Base-by-base conservation (phyloP, 2,888 invertebrate species). In the Leptura quadrifasciata region DNA sequence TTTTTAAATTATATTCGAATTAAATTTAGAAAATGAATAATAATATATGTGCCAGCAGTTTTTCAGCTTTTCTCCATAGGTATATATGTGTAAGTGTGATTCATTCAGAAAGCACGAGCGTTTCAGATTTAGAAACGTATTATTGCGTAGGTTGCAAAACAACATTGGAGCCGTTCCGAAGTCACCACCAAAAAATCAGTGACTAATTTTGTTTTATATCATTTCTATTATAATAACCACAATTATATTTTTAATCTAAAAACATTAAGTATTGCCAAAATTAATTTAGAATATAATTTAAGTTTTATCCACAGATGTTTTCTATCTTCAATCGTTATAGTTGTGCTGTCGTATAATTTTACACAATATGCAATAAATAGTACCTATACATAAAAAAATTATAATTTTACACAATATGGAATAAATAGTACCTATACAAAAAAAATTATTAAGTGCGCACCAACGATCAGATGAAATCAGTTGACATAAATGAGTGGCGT, bases 1-100 rank as follows among this genome's bases (percentile, higher is more conserved):
- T 47, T 47, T 47, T 47, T 47, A 47, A 47, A 47, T 47, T 47
- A 47, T 47, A 47, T 47, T 47, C 47, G 6, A 15, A 47, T 47
- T 47, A n/a, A 47, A 47, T 82, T 82, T 83, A 81, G 82, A 81
- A 64, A 76, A 79, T 84, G 83, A 84, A 84, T 84, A 84, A 84
- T 83, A 77, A 76, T 76, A 77, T 64, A 72, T 60, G 74, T 83
- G 84, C 84, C 83, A 83, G 81, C 39, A 81, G 80, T 70, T 60
- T 71, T 77, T 81, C 76, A 31, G 31, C 76, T 74, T 72, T 67
- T 70, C 70, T 47, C 57, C 79, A 18, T 39, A 76, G 78, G 72
- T 81, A 79, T 76, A 57, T 74, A 73, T 68, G 77, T 71, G 77
- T 76, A 74, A 61, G 64, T 9, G 76, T 84, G 84, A 84, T 78